phyloP scores from a whole-genome alignment of 2,888 invertebrate species.

The Dynastes tityus region DNA sequence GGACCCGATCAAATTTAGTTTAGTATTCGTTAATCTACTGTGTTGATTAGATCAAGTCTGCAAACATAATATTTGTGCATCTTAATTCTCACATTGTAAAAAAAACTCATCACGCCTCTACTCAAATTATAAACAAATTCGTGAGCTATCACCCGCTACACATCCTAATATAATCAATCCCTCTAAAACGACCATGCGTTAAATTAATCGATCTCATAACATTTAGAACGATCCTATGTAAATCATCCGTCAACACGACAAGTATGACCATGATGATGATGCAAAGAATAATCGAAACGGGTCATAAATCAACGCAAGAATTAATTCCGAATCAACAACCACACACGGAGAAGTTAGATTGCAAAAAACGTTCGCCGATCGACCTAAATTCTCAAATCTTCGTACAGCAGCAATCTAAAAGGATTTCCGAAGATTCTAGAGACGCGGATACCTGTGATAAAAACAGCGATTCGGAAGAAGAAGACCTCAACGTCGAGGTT shows the following conservation, averaged over 20 bases:
- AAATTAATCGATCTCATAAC: constrained; percentile 1
- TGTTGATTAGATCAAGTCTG: constrained; percentile 54
- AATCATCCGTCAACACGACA: constrained; percentile 1
- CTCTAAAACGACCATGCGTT: constrained; percentile 24
- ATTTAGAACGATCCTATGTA: not conserved
- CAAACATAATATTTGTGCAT: constrained; percentile 23
- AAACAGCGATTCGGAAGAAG: constrained; percentile 62
- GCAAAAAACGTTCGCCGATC: constrained; percentile 60
- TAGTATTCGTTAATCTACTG: constrained; percentile 60
- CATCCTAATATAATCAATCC: not conserved
- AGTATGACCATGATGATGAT: constrained; percentile 73
- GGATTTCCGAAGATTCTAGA: constrained; percentile 68
- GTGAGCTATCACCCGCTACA: not conserved
- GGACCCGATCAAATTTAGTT: constrained; percentile 59
- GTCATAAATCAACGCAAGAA: constrained; percentile 60
- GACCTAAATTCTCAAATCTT: constrained; percentile 62
- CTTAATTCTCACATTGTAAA: constrained; percentile 4
- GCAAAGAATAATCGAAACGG: constrained; percentile 68
- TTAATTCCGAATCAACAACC: constrained; percentile 49
- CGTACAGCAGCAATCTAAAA: constrained; percentile 65
- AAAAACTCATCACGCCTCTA: not conserved
- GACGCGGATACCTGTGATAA: constrained; percentile 68
- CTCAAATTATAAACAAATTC: not conserved
- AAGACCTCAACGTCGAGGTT: constrained; percentile 64
- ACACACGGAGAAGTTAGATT: constrained; percentile 55